These are phyloP conservation scores for Silurus aristotelis DNA, from an alignment of 2,797 vertebrate genomes.

Conservation along the genomic window DNA sequence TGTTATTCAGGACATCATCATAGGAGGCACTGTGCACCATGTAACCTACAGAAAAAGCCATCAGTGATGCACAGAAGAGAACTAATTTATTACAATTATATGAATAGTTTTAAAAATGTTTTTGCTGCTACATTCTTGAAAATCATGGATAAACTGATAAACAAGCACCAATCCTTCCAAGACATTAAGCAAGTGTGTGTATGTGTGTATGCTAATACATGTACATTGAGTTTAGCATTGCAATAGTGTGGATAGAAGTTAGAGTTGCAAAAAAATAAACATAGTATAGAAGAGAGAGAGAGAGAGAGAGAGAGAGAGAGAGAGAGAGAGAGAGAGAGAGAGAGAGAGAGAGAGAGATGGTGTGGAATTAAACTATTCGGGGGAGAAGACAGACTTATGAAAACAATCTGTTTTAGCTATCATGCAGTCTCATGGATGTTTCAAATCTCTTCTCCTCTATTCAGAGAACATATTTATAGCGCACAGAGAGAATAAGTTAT, in stretches of 20 bases:
- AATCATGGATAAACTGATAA: background rate
- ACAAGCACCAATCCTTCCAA: background rate
- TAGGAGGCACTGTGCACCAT: conserved; percentile 96
- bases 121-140: background rate
- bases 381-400: background rate
- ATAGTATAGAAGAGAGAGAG: no score
- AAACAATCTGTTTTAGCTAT: conserved; percentile 34
- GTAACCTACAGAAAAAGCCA: conserved; percentile 78
- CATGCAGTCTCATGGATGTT: conserved; percentile 8
- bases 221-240: background rate
- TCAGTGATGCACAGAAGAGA: background rate
- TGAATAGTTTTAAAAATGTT: background rate
- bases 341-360: background rate
- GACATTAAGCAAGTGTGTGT: background rate
- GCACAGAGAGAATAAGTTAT: conserved; percentile 2
- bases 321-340: no score
- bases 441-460: conserved; percentile 6
- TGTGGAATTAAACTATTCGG: background rate
- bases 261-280: background rate
- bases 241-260: background rate
- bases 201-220: background rate
- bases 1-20: conserved; percentile 92
- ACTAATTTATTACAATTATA: background rate
- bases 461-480: background rate
- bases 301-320: background rate